Conservation (phyloP, 2,113 vertebrate species). For the Eptesicus fuscus region DNA sequence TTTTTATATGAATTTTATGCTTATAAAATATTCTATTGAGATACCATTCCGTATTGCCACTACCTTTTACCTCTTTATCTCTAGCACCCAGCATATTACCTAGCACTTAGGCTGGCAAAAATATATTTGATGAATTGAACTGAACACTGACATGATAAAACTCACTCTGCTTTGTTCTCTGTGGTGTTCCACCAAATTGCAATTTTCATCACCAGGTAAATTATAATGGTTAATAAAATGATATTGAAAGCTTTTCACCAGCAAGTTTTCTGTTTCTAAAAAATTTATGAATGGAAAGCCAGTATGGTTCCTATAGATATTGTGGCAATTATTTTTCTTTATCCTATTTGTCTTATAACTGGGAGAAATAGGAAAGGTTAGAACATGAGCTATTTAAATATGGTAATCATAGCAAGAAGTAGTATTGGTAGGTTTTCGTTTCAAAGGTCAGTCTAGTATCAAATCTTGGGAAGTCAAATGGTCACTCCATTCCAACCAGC, state of each 20-base stretch:
- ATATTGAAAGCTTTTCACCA: not conserved
- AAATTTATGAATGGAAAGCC: not conserved
- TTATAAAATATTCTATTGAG: not conserved
- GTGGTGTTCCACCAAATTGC: not conserved
- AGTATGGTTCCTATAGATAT: not conserved
- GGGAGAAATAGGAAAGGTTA: not conserved
- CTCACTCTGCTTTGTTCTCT: not conserved
- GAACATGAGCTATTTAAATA: not conserved
- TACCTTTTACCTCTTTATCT: not conserved
- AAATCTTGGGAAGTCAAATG: not conserved
- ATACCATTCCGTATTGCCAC: not conserved
- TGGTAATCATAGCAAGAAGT: not conserved
- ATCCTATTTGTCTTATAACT: not conserved
- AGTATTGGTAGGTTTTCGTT: not conserved
- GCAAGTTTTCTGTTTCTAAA: not conserved
- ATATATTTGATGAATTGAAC: not conserved
- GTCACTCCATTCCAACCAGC: not conserved
- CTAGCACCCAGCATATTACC: not conserved
- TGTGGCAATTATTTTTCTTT: not conserved
- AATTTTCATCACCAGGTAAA: not conserved
- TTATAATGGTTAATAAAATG: not conserved
- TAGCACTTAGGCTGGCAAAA: not conserved
- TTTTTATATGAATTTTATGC: not conserved
- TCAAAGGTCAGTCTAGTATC: not conserved
- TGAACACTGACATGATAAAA: not conserved